phyloP scores from a whole-genome alignment of 2,888 invertebrate genomes.

The Troides oblongomaculatus region DNA sequence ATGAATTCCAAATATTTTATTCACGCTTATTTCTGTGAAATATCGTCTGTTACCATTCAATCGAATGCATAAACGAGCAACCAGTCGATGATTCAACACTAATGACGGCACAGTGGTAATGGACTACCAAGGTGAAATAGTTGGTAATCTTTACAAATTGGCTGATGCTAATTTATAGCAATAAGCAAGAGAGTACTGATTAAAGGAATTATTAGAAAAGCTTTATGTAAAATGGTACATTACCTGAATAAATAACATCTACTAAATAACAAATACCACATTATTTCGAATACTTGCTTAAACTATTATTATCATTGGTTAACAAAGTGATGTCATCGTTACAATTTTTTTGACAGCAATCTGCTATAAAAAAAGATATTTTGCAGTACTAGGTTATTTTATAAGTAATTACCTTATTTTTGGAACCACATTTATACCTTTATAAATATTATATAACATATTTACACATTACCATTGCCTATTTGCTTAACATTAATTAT shows the following conservation, averaged over 20 bases:
- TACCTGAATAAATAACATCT: not conserved
- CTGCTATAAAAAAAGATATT: not conserved
- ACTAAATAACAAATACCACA: not conserved
- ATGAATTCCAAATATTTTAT: slow-evolving; percentile 48
- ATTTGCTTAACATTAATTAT: not conserved
- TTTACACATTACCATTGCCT: not conserved
- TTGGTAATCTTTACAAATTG: slow-evolving; percentile 46
- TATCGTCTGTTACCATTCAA: slow-evolving; percentile 52
- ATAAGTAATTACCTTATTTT: not conserved
- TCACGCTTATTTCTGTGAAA: slow-evolving; percentile 58
- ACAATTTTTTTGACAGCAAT: not conserved
- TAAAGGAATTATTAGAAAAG: not conserved
- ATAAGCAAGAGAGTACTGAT: slow-evolving; percentile 19
- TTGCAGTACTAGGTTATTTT: not conserved
- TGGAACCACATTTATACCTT: not conserved
- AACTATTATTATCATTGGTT: not conserved
- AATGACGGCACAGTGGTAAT: slow-evolving; percentile 58
- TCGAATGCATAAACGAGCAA: slow-evolving; percentile 50
- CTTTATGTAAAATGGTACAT: not conserved
- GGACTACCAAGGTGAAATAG: slow-evolving; percentile 54
- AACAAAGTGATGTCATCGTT: not conserved
- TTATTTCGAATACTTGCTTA: not conserved
- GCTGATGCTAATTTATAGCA: slow-evolving; percentile 43
- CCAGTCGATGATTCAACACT: slow-evolving; percentile 58
- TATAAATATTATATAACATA: not conserved